Base-by-base conservation (phyloP, 1,140 invertebrate genomes). In the Euschistus heros region DNA sequence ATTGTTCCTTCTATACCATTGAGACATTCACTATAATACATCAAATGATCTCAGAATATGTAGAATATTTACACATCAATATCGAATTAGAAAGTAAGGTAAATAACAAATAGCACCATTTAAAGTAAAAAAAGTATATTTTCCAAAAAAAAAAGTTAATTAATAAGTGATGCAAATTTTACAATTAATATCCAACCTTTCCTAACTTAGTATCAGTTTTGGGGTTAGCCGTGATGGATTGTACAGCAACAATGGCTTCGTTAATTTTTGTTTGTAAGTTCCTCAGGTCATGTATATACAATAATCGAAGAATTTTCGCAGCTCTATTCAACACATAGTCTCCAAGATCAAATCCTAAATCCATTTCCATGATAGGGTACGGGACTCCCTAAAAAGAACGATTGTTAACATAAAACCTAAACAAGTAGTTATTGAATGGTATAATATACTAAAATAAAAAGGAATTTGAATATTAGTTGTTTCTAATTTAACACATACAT, bases 171-270 rank as follows among this genome's bases (percentile, higher is more conserved):
- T 37, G 8, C 33, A 59, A 13, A 59, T 30, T 27, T 24, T 4
- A 20, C n/a, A 64, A 17, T 59, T 78, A 85, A 70, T 73, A 77
- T 67, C 96, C 95, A 72, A 98, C 93, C 85, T 93, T 90, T 63
- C 94, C 94, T 26, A 98, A 79, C 74, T 84, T 87, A 2, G 92
- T 94, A 74, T 98, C 94, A 71, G 95, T 98, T 79, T 95, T 95
- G 14, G 96, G 96, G 84, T 98, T 89, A 10, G 95, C 94, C 17
- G 95, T 98, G 7, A 98, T 80, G 66, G 78, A 84, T 80, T 98
- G 96, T 1, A 96, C 89, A 65, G 82, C 81, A 2, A 97, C 95
- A 73, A 98, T 88, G 3, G 88, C 85, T 77, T 95, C 89, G 77
- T 98, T 98, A 44, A 97, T 96, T 72, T 85, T 85, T 0, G 94